Conservation (phyloP, 2,797 vertebrate genomes). For the Menidia menidia region DNA sequence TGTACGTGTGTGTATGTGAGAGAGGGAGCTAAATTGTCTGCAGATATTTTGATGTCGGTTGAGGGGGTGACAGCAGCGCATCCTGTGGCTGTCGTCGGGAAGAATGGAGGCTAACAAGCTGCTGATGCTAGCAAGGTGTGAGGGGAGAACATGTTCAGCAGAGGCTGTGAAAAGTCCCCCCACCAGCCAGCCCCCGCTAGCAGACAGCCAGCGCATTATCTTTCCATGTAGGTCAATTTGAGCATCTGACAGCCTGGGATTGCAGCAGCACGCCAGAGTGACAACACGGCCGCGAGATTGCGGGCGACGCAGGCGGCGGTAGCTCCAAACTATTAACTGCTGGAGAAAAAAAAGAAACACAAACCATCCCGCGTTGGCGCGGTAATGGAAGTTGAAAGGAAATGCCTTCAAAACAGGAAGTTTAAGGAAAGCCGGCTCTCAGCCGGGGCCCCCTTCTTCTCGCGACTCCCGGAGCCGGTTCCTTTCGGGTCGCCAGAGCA, state of each 20-base stretch:
- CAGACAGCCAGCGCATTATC: slow-evolving; percentile 66
- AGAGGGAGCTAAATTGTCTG: slow-evolving; percentile 25
- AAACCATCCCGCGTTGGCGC: slow-evolving; percentile 33
- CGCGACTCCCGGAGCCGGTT: slow-evolving; percentile 58
- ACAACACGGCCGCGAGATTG: slow-evolving; percentile 38
- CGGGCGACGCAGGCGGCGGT: slow-evolving; percentile 14
- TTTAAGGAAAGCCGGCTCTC: slow-evolving; percentile 59
- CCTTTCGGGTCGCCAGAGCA: slow-evolving; percentile 47
- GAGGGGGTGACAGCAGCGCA: slow-evolving; percentile 62
- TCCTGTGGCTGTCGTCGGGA: slow-evolving; percentile 61
- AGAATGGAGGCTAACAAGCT: slow-evolving; percentile 77
- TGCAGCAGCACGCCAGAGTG: slow-evolving; percentile 45
- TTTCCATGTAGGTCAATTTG: slow-evolving; percentile 72
- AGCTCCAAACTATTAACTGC: slow-evolving; percentile 35
- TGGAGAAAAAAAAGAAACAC: not conserved
- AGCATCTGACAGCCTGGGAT: slow-evolving; percentile 47
- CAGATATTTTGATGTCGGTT: slow-evolving; percentile 58
- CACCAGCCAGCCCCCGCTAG: slow-evolving; percentile 44
- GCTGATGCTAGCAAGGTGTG: slow-evolving; percentile 71
- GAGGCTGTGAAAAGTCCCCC: slow-evolving; percentile 51
- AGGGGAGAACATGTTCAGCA: slow-evolving; percentile 63
- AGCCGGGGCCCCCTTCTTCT: slow-evolving; percentile 28
- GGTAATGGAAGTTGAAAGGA: slow-evolving; percentile 53
- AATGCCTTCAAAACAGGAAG: slow-evolving; percentile 47
- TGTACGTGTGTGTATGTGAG: too few relatives aligned